Evolutionary conservation across 2,113 vertebrate genomes (phyloP).

Genomic region (Bos javanicus): DNA sequence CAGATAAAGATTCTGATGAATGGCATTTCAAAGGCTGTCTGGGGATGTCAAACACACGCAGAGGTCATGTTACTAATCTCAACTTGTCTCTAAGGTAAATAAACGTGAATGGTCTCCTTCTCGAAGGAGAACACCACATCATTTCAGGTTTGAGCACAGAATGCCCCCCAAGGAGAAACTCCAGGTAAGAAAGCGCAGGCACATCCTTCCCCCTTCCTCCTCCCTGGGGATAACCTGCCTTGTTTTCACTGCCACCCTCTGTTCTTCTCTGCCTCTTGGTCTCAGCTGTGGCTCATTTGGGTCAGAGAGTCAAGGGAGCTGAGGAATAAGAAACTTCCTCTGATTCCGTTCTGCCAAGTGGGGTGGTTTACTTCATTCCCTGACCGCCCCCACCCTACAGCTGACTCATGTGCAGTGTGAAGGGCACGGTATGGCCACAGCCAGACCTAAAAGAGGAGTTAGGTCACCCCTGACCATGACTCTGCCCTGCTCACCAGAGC

Average conservation of each 20-base stretch:
- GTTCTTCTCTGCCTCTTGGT: not conserved
- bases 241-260: not conserved
- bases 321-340: not conserved
- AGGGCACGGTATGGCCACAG: rapidly evolving
- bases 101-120: not conserved
- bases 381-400: not conserved
- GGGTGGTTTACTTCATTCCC: not conserved
- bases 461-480: not conserved
- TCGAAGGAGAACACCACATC: not conserved
- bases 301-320: not conserved
- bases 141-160: not conserved
- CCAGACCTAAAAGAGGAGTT: too few species aligned
- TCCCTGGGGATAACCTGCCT: not conserved
- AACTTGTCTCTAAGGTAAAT: not conserved
- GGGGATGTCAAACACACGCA: not conserved
- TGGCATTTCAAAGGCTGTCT: not conserved
- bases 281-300: not conserved
- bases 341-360: not conserved
- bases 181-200: not conserved
- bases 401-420: not conserved
- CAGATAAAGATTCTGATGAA: not conserved
- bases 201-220: not conserved
- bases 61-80: not conserved
- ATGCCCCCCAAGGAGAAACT: not conserved
- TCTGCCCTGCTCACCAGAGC: not conserved